A percentile compares a stretch with the other conserved stretches of the same genome.
Conservation (phyloP, 2,113 vertebrate species). For the Riparia riparia region DNA sequence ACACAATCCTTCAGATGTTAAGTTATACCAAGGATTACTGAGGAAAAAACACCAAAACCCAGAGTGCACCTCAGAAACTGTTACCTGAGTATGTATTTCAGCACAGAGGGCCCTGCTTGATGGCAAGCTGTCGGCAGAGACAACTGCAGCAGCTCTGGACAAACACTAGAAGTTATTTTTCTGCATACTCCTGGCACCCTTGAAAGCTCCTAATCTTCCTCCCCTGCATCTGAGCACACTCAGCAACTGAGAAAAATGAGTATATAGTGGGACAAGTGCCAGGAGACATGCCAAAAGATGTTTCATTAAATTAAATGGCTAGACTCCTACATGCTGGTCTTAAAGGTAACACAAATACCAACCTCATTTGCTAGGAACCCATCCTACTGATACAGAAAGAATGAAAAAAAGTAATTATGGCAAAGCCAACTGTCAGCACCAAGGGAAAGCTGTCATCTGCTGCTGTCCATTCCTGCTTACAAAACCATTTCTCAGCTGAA, state of each 20-base stretch:
- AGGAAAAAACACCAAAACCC: background rate
- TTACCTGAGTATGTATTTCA: background rate
- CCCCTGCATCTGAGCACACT: background rate
- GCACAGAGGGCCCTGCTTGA: background rate
- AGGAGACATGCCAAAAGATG: background rate
- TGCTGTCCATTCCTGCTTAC: slow-evolving; percentile 28
- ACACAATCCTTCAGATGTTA: background rate
- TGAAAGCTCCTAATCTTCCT: slow-evolving; percentile 39
- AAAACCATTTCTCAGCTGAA: slow-evolving; percentile 17
- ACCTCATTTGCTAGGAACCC: slow-evolving; percentile 56
- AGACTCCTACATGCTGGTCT: background rate
- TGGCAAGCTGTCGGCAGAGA: background rate
- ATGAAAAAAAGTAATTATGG: slow-evolving; percentile 77
- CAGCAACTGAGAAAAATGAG: slow-evolving; percentile 1
- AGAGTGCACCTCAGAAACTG: background rate
- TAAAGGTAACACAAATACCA: background rate
- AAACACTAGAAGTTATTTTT: background rate
- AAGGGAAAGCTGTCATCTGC: slow-evolving; percentile 34
- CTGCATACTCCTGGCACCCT: background rate
- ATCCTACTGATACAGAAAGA: slow-evolving; percentile 67
- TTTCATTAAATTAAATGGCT: slow-evolving; percentile 18
- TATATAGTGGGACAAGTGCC: slow-evolving; percentile 5
- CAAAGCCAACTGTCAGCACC: slow-evolving; percentile 46
- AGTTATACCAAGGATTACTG: background rate
- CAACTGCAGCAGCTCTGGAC: background rate